Conservation (phyloP, 2,888 invertebrate species). For the Aelia acuminata region DNA sequence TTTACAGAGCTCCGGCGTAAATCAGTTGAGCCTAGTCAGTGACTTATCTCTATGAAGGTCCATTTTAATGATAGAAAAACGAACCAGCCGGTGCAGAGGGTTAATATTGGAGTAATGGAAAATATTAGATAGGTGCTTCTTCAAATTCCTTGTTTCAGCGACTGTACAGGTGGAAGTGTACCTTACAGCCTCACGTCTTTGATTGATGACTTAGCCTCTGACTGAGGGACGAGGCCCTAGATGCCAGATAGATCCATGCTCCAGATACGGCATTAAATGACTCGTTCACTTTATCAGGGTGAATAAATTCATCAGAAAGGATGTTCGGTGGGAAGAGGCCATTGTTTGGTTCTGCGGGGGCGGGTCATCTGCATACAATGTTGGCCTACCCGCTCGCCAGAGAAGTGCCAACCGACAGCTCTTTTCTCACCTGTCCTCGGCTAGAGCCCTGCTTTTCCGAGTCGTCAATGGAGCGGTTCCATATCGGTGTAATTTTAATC, state of each 20-base stretch:
- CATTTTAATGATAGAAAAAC: too few relatives aligned
- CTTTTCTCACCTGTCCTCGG: constrained; percentile 22
- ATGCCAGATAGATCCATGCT: neutral
- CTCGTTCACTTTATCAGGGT: constrained; percentile 36
- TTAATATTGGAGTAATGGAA: too few relatives aligned
- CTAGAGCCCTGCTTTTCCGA: neutral
- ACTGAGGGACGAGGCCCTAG: neutral
- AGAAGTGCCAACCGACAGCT: neutral
- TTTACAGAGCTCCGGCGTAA: too few relatives aligned
- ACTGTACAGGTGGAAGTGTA: neutral
- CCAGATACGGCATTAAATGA: constrained; percentile 43
- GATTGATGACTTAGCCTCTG: neutral
- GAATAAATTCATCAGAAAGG: constrained; percentile 7
- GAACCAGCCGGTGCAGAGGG: too few relatives aligned
- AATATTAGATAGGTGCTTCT: too few relatives aligned
- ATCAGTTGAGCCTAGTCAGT: too few relatives aligned
- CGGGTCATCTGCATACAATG: constrained; percentile 45
- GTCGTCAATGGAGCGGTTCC: neutral
- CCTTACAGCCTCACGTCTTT: neutral
- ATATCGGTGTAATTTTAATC: too few relatives aligned
- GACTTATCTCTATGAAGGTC: too few relatives aligned
- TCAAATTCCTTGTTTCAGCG: too few relatives aligned
- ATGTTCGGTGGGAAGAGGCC: constrained; percentile 43
- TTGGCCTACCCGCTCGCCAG: neutral
- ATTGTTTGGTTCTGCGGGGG: constrained; percentile 15